Base-by-base conservation (phyloP, 2,888 invertebrate species). In the Trachelus troglodyta region DNA sequence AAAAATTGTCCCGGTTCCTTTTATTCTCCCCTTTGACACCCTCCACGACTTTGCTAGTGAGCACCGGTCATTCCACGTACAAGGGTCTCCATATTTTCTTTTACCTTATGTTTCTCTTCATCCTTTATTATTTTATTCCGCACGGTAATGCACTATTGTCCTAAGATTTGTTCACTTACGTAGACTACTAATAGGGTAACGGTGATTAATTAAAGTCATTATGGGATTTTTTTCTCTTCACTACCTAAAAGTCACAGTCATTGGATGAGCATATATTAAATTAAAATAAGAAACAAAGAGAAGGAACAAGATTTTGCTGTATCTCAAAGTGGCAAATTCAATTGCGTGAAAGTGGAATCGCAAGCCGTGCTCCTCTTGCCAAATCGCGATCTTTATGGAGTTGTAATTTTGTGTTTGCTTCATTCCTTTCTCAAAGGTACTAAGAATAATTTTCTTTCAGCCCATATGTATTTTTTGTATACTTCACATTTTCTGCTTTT, bases 191-290 rank as follows among this genome's bases (percentile, higher is more conserved):
- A 56, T 56, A 56, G 56, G 56, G 23, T 6, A 56, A 23, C 56
- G 23, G 56, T 23, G 9, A 56, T 23, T 23, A 23, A 56, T 56
- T 56, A 56, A 56, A 9, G 23, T 56, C 9, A 56, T 56, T 23
- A 56, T 2, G 23, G 56, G 2, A 75, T 74, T 77, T 79, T 79
- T 80, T 75, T 77, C 77, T 81, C 78, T 81, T 82, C 81, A 80
- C 79, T 85, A 86, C 78, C 86, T 88, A 87, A 83, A 79, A 86
- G 86, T 88, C 88, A 88, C 88, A 88, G 87, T 88, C 88, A 87
- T 87, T 85, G 85, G 86, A 87, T 87, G 88, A 87, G 87, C 87
- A 85, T 85, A 82, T 83, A 74, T 75, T 75, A 69, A 12, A 76
- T 76, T 76, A 71, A 23, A 4, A 9, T 56, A 23, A 56, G 23